Evolutionary conservation across 2,113 vertebrate species (phyloP), one percentile per base, ranked within the genome.

Genomic region (Dasyornis broadbenti): DNA sequence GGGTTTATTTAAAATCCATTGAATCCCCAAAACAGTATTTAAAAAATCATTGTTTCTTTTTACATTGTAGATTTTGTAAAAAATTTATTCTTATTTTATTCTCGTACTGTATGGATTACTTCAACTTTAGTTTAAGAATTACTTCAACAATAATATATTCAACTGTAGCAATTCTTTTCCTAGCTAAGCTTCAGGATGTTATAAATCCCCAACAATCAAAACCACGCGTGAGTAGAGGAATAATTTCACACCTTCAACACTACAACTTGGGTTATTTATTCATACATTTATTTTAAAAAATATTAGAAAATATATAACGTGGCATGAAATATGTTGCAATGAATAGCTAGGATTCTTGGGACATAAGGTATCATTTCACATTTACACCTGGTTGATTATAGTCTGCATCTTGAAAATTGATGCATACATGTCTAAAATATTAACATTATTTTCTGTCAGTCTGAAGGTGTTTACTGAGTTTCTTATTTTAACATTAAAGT

Each of bases 211-310:
- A 93, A 61, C 56, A 94, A 95, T 77, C 21, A 57, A 95, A 97
- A 93, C 49, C 75, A 92, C 0, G 3, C 66, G 92, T 73, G 47
- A 84, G 24, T 91, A 89, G 47, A 95, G 81, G 97, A 96, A 77
- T 95, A 96, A 97, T 97, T 97, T 98, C 97, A 96, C 92, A 97
- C 95, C 81, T 97, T 86, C 73, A 91, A 63, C 42, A 71, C 68
- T 94, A 94, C 94, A 96, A 89, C 65, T 47, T 88, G 63, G 72
- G 89, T 82, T 89, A 75, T 39, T 27, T 92, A 94, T 92, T 96
- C 72, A 95, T 86, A 81, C 64, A 87, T 95, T 96, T 97, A 91
- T 96, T 97, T 97, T 96, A 93, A 30, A 96, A 94, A 97, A 95
- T 92, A 95, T 88, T 66, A 69, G 86, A 91, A 96, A 96, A 95